phyloP scores from a whole-genome alignment of 1,140 invertebrate species.

The Aphidius gifuensis region DNA sequence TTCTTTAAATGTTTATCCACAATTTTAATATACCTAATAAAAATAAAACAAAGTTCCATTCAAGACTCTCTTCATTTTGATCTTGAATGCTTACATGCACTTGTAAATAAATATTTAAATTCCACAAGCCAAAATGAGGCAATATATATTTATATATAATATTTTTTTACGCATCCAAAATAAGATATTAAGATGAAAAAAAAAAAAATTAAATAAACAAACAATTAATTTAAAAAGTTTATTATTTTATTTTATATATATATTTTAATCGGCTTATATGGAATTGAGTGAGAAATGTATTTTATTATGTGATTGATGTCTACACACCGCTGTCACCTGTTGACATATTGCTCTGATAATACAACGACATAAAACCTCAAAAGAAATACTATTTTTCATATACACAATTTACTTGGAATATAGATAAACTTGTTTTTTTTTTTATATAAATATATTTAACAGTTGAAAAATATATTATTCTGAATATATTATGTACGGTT shows the following conservation, averaged over 20 bases:
- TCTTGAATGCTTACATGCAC: too few species aligned
- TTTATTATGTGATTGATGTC: conserved; percentile 39
- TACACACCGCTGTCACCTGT: conserved; percentile 38
- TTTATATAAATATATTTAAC: too few species aligned
- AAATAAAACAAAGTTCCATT: too few species aligned
- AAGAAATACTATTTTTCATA: conserved; percentile 9
- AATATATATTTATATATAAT: neutral
- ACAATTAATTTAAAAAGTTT: neutral
- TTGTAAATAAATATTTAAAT: neutral
- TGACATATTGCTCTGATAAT: conserved; percentile 46
- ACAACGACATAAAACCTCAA: conserved; percentile 14
- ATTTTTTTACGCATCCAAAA: neutral
- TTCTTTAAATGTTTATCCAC: too few species aligned
- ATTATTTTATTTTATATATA: too few species aligned
- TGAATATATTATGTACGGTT: too few species aligned
- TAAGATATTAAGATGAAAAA: neutral
- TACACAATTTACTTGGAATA: conserved; percentile 1
- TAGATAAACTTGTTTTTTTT: too few species aligned
- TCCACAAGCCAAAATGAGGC: neutral
- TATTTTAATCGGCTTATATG: too few species aligned
- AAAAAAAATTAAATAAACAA: neutral
- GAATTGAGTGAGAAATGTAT: conserved; percentile 36
- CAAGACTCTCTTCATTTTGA: too few species aligned
- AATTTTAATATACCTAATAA: too few species aligned
- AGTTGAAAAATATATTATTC: too few species aligned